phyloP scores from a whole-genome alignment of 2,888 invertebrate species.

The Drosophila cyrtoloma region DNA sequence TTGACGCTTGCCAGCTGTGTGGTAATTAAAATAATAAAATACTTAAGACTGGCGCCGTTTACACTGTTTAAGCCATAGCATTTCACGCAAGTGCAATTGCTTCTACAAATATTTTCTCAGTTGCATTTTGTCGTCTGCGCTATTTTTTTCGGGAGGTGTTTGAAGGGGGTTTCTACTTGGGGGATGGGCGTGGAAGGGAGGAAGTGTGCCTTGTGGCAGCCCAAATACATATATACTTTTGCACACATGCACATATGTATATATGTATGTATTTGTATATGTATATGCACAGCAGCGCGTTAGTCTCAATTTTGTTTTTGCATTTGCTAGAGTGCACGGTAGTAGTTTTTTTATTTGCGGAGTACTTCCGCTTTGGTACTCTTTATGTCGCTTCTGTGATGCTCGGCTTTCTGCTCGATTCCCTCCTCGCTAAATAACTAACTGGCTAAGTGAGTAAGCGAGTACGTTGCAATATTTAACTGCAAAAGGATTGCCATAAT shows the following conservation, averaged over 20 bases:
- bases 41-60: not conserved
- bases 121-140: conserved; percentile 18
- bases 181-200: not conserved
- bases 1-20: not conserved
- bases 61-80: not conserved
- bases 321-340: conserved; percentile 12
- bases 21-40: not conserved
- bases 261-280: not conserved
- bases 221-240: not conserved
- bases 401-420: conserved; percentile 18
- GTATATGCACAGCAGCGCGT: not conserved
- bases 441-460: conserved; percentile 10
- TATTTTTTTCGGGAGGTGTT: not conserved
- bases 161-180: not conserved
- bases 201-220: not conserved
- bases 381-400: conserved; percentile 54
- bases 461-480: conserved; percentile 22
- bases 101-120: conserved; percentile 15
- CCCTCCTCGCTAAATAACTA: not conserved
- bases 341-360: conserved; percentile 39
- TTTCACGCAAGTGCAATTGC: not conserved
- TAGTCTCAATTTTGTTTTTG: conserved; percentile 11
- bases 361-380: conserved; percentile 58
- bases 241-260: not conserved
- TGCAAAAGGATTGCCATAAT: not conserved